Percentiles rank a stretch among this genome's conserved stretches.
phyloP scores from a whole-genome alignment of 53 echinoderm and acorn worm genomes.

The Echinometra lucunter region DNA sequence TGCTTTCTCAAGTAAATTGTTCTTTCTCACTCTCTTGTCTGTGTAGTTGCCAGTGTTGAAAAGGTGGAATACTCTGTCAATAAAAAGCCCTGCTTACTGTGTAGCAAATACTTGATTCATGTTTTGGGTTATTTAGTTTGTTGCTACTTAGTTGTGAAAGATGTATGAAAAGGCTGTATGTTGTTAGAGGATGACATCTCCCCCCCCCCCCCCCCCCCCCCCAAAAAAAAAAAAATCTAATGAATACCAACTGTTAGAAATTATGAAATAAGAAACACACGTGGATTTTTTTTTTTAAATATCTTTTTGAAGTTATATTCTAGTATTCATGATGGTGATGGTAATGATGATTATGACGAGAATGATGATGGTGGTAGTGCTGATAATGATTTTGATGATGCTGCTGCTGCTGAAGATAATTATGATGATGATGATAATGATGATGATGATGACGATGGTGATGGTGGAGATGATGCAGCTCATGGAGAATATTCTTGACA shows the following conservation, averaged over 20 bases:
- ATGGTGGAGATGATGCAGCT: conserved; percentile 43
- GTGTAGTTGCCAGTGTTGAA: conserved; percentile 64
- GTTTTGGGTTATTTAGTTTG: background rate
- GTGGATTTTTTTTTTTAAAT: too few species aligned
- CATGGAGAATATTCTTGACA: background rate
- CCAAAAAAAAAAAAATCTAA: background rate
- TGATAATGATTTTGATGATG: conserved; percentile 41
- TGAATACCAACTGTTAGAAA: too few species aligned
- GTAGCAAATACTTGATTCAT: background rate
- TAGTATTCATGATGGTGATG: background rate
- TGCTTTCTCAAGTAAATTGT: background rate
- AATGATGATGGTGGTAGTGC: too few species aligned
- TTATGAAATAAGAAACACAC: too few species aligned
- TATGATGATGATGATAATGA: conserved; percentile 46
- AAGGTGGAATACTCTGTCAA: conserved; percentile 65
- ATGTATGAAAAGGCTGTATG: background rate
- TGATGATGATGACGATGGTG: conserved; percentile 50
- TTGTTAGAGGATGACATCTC: background rate
- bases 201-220: too few species aligned
- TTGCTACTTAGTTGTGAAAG: background rate
- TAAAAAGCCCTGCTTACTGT: conserved; percentile 60
- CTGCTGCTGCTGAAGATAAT: conserved; percentile 34
- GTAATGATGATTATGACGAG: conserved; percentile 28
- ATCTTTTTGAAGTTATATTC: too few species aligned
- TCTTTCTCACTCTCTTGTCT: background rate